Base-by-base conservation (phyloP, 1,140 invertebrate species). In the Papilio polyxenes region DNA sequence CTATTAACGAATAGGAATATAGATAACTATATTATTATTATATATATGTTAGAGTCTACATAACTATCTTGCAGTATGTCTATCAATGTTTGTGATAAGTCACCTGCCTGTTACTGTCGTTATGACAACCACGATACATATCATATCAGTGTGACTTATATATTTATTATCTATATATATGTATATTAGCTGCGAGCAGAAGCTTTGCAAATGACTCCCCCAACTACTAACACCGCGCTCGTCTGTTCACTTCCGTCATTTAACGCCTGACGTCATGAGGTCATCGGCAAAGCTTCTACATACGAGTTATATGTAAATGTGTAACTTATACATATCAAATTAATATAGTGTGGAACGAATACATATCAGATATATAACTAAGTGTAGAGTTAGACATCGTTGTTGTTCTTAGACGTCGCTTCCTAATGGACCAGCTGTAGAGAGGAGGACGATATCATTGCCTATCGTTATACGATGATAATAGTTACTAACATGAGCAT, bases 311-410 rank as follows among this genome's bases (percentile, higher is more conserved):
- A 53, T 44, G 37, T 81, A 77, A 48, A 80, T 82, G 82, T 72
- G 65, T 83, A 85, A 85, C 83, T 83, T 89, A 82, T 85, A 84
- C 83, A 85, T 85, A 87, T 87, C 84, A 83, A 82, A 82, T 74
- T 82, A 75, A 75, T 83, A 20, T 88, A 89, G 87, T 88, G 85
- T 87, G 85, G 86, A 89, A 89, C 83, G 74, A 82, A 90, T 86
- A 92, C 90, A 91, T 92, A 91, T 92, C 90, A 91, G 53, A 84
- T 89, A 89, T 84, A 44, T 44, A 44, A 44, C 72, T 92, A 92
- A 92, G 89, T 51, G 89, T 93, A 92, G 91, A 80, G 83, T 87
- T 92, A 92, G 89, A 86, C 85, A 87, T 91, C 85, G 90, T 93
- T 92, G 91, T 92, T 93, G 92, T 92, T 92, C 89, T 92, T 89